phyloP scores from a whole-genome alignment of 2,113 vertebrate genomes.

The Synodontis membranacea region DNA sequence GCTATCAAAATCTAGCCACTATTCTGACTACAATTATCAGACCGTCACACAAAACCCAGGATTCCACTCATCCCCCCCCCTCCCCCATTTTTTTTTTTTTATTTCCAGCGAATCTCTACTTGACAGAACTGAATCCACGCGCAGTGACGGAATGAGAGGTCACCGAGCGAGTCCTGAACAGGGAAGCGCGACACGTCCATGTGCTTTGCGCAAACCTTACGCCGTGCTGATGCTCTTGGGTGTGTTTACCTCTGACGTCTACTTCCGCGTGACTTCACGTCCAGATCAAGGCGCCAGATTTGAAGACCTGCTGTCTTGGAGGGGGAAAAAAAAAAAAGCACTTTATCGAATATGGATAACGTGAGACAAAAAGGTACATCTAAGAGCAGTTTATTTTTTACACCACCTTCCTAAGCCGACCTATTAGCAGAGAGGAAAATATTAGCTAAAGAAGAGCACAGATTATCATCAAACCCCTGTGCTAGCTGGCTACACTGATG shows the following conservation, averaged over 20 bases:
- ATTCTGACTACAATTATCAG: background rate
- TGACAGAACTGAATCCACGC: background rate
- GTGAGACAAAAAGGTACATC: slow-evolving; percentile 28
- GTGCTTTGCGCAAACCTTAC: slow-evolving; percentile 7
- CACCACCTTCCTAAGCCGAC: background rate
- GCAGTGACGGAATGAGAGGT: background rate
- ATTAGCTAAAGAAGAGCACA: background rate
- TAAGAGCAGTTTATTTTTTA: background rate
- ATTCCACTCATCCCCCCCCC: background rate
- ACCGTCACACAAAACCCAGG: background rate
- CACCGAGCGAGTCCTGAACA: background rate
- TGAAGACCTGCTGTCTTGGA: background rate
- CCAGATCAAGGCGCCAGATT: slow-evolving; percentile 37
- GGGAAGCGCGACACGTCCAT: background rate
- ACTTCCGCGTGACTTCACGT: background rate
- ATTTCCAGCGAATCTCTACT: too few relatives aligned
- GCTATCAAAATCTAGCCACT: background rate
- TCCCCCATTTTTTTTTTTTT: background rate
- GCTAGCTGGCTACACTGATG: background rate
- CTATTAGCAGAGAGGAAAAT: background rate
- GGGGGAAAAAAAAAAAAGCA: background rate
- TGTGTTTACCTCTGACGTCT: background rate
- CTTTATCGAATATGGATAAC: slow-evolving; percentile 13
- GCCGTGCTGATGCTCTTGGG: background rate
- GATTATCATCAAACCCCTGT: background rate